phyloP scores from a whole-genome alignment of 2,113 vertebrate species.

The Eudyptes chrysolophus region DNA sequence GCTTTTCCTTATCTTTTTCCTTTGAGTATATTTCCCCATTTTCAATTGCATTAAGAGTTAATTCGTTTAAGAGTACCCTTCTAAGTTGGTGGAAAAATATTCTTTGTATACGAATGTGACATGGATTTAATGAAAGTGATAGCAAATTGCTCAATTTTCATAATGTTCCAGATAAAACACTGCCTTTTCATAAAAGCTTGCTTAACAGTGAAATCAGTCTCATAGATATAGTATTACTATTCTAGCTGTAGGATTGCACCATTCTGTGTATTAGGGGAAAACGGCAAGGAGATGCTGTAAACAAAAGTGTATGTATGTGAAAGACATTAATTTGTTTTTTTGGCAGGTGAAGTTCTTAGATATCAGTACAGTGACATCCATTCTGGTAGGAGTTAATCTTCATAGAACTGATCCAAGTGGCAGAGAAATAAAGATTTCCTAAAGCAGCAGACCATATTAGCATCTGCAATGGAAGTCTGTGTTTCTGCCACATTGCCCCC shows the following conservation, averaged over 20 bases:
- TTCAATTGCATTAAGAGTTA: not conserved
- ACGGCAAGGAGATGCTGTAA: not conserved
- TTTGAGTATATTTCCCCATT: not conserved
- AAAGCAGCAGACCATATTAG: not conserved
- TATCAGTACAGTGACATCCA: not conserved
- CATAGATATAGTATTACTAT: not conserved
- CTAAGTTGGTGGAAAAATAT: not conserved
- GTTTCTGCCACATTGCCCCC: not conserved
- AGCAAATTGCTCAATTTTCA: not conserved
- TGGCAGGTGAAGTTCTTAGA: not conserved
- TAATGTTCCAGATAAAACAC: not conserved
- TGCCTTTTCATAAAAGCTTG: not conserved
- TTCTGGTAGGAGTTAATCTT: not conserved
- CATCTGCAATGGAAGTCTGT: not conserved
- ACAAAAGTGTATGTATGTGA: not conserved
- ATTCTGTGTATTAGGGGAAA: not conserved
- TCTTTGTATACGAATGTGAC: not conserved
- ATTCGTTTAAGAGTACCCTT: not conserved
- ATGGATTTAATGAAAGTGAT: not conserved
- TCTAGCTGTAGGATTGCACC: not conserved
- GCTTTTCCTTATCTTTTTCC: not conserved
- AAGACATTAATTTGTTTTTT: not conserved
- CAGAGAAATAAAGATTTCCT: not conserved
- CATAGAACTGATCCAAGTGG: not conserved
- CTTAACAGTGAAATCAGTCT: not conserved